Conservation (phyloP, 2,113 vertebrate genomes). For the Ceyx margarethae region DNA sequence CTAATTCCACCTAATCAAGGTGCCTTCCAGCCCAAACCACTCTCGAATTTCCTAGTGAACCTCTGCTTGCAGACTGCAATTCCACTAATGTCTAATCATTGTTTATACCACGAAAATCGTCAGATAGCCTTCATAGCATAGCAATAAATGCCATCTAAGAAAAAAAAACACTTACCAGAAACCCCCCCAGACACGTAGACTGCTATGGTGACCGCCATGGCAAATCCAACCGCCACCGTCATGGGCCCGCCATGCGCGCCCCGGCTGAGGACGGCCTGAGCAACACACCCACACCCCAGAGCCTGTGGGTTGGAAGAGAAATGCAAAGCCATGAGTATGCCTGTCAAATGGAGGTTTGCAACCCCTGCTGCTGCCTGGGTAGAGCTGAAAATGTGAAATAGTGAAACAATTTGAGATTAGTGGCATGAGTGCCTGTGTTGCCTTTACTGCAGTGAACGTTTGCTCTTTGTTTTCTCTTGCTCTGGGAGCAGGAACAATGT, state of each 20-base stretch:
- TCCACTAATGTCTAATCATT: no score
- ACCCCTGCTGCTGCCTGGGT: not conserved
- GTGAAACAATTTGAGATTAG: not conserved
- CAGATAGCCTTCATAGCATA: not conserved
- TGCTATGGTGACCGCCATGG: constrained; percentile 86
- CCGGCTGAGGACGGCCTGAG: constrained; percentile 87
- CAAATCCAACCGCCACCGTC: constrained; percentile 85
- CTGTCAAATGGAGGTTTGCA: not conserved
- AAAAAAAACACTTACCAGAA: constrained; percentile 82
- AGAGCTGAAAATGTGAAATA: not conserved
- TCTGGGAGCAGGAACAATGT: not conserved
- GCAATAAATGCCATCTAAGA: not conserved
- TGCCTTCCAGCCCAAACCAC: not conserved
- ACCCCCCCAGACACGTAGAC: constrained; percentile 88
- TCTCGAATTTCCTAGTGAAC: not conserved
- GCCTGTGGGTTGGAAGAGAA: constrained; percentile 72
- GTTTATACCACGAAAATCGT: not conserved
- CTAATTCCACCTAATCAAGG: not conserved
- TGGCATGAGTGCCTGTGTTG: not conserved
- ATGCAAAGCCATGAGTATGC: not conserved
- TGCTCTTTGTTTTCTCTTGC: not conserved
- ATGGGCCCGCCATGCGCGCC: constrained; percentile 78
- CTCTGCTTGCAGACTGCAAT: not conserved
- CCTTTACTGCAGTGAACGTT: not conserved
- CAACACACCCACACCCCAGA: constrained; percentile 91